Percentiles rank a stretch among this genome's conserved stretches.
These are phyloP conservation scores for Antrozous pallidus DNA, from an alignment of 2,797 vertebrate genomes.

Conservation along the genomic window DNA sequence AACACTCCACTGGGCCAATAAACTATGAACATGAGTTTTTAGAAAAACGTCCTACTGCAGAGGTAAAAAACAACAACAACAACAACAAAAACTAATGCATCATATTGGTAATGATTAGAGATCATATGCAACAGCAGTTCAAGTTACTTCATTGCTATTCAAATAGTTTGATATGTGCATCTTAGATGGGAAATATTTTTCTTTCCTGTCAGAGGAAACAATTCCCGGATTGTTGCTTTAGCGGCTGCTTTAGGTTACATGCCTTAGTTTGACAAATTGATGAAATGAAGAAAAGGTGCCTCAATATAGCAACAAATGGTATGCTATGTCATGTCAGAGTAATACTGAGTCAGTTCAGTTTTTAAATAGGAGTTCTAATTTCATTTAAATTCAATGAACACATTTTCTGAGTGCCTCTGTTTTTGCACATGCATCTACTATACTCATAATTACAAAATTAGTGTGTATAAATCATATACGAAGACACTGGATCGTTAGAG, in stretches of 20 bases:
- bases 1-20: neutral
- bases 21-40: neutral
- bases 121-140: neutral
- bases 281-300: neutral
- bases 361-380: constrained; percentile 54
- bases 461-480: constrained; percentile 24
- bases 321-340: neutral
- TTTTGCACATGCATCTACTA: constrained; percentile 16
- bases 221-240: neutral
- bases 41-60: neutral
- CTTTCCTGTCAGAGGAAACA: constrained; percentile 2
- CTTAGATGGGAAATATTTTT: neutral
- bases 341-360: neutral
- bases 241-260: neutral
- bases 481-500: constrained; percentile 32
- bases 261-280: constrained; percentile 3
- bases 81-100: neutral
- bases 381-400: constrained; percentile 57
- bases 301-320: neutral
- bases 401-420: constrained; percentile 39
- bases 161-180: neutral
- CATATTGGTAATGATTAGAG: neutral
- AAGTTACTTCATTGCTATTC: neutral
- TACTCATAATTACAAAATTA: constrained; percentile 61
- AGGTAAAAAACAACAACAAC: neutral